Evolutionary conservation across 2,888 invertebrate genomes (phyloP), one percentile per base, ranked within the genome.

Genomic region (Papilio gigon): DNA sequence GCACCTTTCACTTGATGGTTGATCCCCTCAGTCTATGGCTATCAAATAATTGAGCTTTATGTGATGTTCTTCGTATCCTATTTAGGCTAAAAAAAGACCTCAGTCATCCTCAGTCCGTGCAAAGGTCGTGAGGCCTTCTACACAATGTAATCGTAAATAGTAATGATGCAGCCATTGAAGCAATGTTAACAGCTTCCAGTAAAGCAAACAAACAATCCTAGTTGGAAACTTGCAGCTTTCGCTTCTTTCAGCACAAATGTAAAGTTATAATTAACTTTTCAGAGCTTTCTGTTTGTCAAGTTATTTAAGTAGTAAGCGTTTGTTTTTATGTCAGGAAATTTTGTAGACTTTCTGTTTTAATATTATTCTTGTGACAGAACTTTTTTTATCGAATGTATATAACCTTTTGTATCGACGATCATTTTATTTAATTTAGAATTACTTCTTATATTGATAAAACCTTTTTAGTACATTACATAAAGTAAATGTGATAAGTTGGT

Each of bases 191-290:
- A 64, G 14, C 20, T 40, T 12, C 17, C 17, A 47, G 17, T 25
- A 2, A 59, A 17, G 11, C 30, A 62, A 37, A 40, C 68, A 67
- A 70, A 65, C 67, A 70, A 67, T 70, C 67, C 71, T 77, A 72
- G 75, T 71, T 53, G 40, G 59, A 35, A 65, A 65, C 64, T 53
- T 30, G 22, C 35, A 72, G 74, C 78, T 78, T 77, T 79, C 78
- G 72, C 81, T 74, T 75, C 73, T 74, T 75, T 80, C 80, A 75
- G 77, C 78, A 76, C 79, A 76, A 84, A 82, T 82, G 77, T 78
- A 76, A 86, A 84, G 83, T 85, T 88, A 84, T 84, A 87, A 87
- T 87, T 86, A 87, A 83, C 79, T 79, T 80, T 85, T 84, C 77
- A 78, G 80, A 85, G 86, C 86, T 87, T 87, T 87, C 84, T 84